A percentile compares a stretch with the other conserved stretches of the same genome.
phyloP scores from a whole-genome alignment of 2,797 vertebrate species.

The Betta splendens region DNA sequence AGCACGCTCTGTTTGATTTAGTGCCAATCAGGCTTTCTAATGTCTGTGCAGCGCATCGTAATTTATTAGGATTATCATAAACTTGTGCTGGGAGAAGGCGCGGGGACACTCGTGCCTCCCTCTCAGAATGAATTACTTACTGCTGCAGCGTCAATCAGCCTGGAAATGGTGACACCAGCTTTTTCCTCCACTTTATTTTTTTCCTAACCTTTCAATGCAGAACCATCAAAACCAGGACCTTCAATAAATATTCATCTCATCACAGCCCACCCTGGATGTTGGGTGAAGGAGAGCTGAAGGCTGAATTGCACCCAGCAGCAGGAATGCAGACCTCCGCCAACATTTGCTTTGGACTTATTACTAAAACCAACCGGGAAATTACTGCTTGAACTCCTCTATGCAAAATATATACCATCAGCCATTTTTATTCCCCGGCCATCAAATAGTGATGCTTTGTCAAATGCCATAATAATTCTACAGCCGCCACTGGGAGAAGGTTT shows the following conservation, averaged over 20 bases:
- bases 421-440: too few species aligned
- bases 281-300: slow-evolving; percentile 54
- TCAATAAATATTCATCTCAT: slow-evolving; percentile 71
- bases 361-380: not conserved
- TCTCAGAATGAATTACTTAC: slow-evolving; percentile 73
- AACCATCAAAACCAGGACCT: slow-evolving; percentile 53
- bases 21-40: slow-evolving; percentile 80
- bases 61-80: slow-evolving; percentile 85
- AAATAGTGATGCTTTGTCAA: too few species aligned
- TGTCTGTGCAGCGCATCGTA: slow-evolving; percentile 74
- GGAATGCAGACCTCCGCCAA: slow-evolving; percentile 8
- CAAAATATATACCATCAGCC: not conserved
- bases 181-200: slow-evolving; percentile 46
- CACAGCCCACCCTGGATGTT: slow-evolving; percentile 42
- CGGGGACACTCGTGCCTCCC: slow-evolving; percentile 66
- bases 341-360: slow-evolving; percentile 10
- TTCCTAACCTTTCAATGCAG: slow-evolving; percentile 38
- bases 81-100: slow-evolving; percentile 64
- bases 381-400: not conserved
- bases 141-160: slow-evolving; percentile 60
- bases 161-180: slow-evolving; percentile 55
- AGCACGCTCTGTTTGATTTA: slow-evolving; percentile 77
- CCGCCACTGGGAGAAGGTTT: too few species aligned
- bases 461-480: too few species aligned
- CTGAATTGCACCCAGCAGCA: slow-evolving; percentile 43